A percentile compares a stretch with the other conserved stretches of the same genome.
Evolutionary conservation across 2,888 invertebrate genomes (phyloP).

Genomic region (Ariolimax columbianus): DNA sequence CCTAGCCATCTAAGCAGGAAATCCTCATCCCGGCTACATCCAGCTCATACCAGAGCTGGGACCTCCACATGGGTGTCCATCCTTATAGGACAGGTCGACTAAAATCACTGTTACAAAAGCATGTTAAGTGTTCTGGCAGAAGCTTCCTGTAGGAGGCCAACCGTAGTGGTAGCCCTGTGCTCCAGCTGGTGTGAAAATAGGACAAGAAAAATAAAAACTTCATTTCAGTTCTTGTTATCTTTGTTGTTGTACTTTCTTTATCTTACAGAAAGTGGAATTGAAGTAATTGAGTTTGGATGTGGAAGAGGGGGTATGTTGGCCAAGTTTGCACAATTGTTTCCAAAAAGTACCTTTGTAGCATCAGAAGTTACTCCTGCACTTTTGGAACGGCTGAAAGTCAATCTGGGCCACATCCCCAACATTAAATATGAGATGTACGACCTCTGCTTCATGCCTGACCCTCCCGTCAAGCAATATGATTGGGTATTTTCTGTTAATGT

Average conservation of each 20-base stretch:
- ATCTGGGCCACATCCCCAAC: conserved; percentile 45
- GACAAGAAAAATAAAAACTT: too few relatives aligned
- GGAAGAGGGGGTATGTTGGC: conserved; percentile 42
- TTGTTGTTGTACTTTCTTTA: not conserved
- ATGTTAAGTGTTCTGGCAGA: too few relatives aligned
- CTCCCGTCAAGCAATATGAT: conserved; percentile 47
- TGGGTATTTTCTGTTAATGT: conserved; percentile 49
- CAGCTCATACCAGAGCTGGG: too few relatives aligned
- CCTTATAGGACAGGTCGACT: too few relatives aligned
- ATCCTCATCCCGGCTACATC: too few relatives aligned
- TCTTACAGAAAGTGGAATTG: conserved; percentile 48
- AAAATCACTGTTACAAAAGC: too few relatives aligned
- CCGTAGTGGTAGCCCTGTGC: too few relatives aligned
- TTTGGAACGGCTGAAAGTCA: conserved; percentile 1
- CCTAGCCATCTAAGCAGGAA: too few relatives aligned
- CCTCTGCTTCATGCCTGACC: conserved; percentile 45
- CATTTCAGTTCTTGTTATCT: too few relatives aligned
- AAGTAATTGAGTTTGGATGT: conserved; percentile 51
- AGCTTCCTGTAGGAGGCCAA: too few relatives aligned
- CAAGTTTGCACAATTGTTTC: conserved; percentile 49
- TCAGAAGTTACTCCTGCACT: conserved; percentile 43
- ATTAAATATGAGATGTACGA: conserved; percentile 34
- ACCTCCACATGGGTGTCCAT: too few relatives aligned
- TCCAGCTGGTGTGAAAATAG: too few relatives aligned
- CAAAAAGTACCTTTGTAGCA: conserved; percentile 48